Base-by-base conservation (phyloP, 2,888 invertebrate species). In the Marronus borbonicus region DNA sequence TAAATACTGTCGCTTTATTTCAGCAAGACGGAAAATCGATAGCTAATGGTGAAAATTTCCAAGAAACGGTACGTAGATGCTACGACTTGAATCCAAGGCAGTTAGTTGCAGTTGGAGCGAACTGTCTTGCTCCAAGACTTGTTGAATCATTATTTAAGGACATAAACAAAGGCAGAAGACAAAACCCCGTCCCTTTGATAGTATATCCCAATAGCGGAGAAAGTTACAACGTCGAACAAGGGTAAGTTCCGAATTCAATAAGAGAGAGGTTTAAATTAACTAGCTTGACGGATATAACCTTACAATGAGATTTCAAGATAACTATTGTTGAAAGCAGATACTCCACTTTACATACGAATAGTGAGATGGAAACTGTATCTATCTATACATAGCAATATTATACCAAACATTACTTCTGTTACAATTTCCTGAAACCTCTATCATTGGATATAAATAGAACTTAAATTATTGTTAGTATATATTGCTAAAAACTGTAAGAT, bases 161-260 rank as follows among this genome's bases (percentile, higher is more conserved):
- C 62, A 87, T 93, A 81, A 92, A 92, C 82, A 89, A 88, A 14
- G 88, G 88, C 39, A 86, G 89, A 58, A 86, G 87, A 82, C 87
- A 89, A 17, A 86, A 87, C 52, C 88, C 87, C 72, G 91, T 96
- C 79, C 95, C 96, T 2, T 89, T 97, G 76, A 93, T 98, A 78
- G 96, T 95, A 36, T 98, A 98, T 89, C 97, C 98, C 3, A 98
- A 98, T 88, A 97, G 96, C 84, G 98, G 98, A 74, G 96, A 96
- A 88, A 92, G 91, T 85, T 96, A 95, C 90, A 92, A 92, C 84
- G 91, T 93, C 76, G 90, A 92, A 85, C 91, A 92, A 85, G 92
- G 93, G 94, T 93, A 90, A 89, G 90, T 84, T 66, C 36, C 20
- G 8, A 65, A 50, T 62, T 28, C 44, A 50, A 64, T 36, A 50